phyloP scores from a whole-genome alignment of 2,888 invertebrate genomes.

The Phrixothrix hirtus region DNA sequence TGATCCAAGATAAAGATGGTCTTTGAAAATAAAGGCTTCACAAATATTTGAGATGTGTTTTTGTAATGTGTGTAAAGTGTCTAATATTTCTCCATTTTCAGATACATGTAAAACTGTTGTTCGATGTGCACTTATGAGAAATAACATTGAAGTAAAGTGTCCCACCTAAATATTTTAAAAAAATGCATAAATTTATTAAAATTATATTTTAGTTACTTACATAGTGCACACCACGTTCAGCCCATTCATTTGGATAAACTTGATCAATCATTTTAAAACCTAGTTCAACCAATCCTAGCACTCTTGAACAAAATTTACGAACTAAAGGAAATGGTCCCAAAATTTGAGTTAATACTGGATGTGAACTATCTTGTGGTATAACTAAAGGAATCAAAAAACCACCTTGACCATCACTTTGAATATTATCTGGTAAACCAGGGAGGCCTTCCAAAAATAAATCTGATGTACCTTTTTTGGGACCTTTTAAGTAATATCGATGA shows the following conservation, averaged over 20 bases:
- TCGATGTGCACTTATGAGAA: conserved; percentile 38
- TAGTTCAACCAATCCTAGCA: conserved; percentile 63
- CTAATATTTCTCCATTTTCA: conserved; percentile 72
- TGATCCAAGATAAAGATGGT: conserved; percentile 68
- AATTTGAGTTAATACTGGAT: conserved; percentile 62
- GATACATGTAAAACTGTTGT: conserved; percentile 68
- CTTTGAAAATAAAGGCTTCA: conserved; percentile 69
- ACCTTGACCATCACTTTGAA: conserved; percentile 60
- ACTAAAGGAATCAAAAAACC: conserved; percentile 70
- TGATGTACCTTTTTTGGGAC: conserved; percentile 75
- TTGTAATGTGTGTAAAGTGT: conserved; percentile 68
- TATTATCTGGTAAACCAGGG: conserved; percentile 76
- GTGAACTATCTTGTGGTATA: conserved; percentile 58
- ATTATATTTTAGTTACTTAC: conserved; percentile 54
- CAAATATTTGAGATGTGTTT: conserved; percentile 61
- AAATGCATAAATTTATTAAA: too few relatives aligned
- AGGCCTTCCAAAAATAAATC: conserved; percentile 83
- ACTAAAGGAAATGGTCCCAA: conserved; percentile 66
- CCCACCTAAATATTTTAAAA: conserved; percentile 61
- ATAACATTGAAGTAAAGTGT: conserved; percentile 60
- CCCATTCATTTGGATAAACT: conserved; percentile 67
- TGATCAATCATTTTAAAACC: conserved; percentile 67
- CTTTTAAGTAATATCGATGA: conserved; percentile 77
- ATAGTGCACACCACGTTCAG: conserved; percentile 64
- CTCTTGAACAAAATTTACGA: conserved; percentile 67